These are phyloP conservation scores for Indicator indicator DNA, from an alignment of 2,113 vertebrate species.

Conservation along the genomic window DNA sequence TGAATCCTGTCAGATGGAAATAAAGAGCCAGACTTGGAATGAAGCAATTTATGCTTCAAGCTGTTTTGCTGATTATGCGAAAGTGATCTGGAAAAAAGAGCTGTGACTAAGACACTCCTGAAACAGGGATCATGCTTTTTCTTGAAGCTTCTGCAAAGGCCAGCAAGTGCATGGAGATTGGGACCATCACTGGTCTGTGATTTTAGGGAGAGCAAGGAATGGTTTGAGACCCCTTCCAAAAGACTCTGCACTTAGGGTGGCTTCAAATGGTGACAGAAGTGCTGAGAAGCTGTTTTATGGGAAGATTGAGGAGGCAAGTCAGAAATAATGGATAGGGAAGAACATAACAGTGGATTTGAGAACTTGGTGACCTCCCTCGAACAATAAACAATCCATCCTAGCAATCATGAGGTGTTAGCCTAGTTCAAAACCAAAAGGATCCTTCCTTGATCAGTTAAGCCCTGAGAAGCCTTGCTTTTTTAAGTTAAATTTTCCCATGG, in stretches of 20 bases:
- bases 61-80: neutral
- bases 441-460: neutral
- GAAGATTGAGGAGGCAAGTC: neutral
- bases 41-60: neutral
- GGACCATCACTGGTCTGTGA: neutral
- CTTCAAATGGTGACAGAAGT: neutral
- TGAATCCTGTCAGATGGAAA: neutral
- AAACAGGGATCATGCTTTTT: neutral
- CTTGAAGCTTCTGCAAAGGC: neutral
- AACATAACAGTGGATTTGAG: neutral
- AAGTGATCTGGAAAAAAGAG: neutral
- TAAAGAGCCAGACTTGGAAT: neutral
- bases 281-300: neutral
- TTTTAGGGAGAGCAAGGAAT: neutral
- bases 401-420: neutral
- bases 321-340: neutral
- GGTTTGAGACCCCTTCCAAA: neutral
- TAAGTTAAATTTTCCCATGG: neutral
- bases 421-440: neutral
- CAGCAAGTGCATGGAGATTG: neutral
- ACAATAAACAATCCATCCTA: neutral
- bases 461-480: neutral
- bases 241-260: neutral
- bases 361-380: neutral
- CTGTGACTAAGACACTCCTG: neutral